Percentiles rank a stretch among this genome's conserved stretches.
Evolutionary conservation across 2,113 vertebrate species (phyloP).

Genomic region (Anas platyrhynchos): DNA sequence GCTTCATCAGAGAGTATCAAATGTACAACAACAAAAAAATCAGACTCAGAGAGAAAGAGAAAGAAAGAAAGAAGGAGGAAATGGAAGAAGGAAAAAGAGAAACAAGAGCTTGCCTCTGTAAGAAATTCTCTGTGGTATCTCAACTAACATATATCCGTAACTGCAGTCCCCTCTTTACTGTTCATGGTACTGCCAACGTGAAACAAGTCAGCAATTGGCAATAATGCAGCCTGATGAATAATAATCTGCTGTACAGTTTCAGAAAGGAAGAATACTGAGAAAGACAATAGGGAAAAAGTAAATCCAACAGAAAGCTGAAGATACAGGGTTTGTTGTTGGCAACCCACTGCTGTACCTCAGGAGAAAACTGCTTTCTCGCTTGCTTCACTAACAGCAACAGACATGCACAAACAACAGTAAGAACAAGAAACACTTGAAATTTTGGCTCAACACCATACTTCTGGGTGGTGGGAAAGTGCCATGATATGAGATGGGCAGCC

Average conservation of each 20-base stretch:
- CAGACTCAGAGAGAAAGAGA: background rate
- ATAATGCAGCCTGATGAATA: accelerated
- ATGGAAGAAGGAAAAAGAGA: background rate
- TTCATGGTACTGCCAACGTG: background rate
- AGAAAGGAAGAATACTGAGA: background rate
- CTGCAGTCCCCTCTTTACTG: background rate
- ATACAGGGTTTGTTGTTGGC: background rate
- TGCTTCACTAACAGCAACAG: background rate
- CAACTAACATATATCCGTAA: background rate
- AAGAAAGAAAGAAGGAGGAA: background rate
- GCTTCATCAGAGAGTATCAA: background rate
- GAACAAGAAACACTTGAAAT: background rate
- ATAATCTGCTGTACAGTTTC: background rate
- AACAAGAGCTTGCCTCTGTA: background rate
- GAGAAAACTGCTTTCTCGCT: background rate
- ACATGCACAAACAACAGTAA: accelerated
- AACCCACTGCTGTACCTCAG: background rate
- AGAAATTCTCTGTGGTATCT: background rate
- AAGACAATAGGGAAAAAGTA: background rate
- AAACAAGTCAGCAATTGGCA: background rate
- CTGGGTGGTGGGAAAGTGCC: accelerated
- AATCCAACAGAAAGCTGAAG: background rate
- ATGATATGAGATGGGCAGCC: background rate
- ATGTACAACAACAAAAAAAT: background rate
- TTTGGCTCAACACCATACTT: background rate